Base-by-base conservation (phyloP, 2,888 invertebrate species). In the Muschampia plurimacula region DNA sequence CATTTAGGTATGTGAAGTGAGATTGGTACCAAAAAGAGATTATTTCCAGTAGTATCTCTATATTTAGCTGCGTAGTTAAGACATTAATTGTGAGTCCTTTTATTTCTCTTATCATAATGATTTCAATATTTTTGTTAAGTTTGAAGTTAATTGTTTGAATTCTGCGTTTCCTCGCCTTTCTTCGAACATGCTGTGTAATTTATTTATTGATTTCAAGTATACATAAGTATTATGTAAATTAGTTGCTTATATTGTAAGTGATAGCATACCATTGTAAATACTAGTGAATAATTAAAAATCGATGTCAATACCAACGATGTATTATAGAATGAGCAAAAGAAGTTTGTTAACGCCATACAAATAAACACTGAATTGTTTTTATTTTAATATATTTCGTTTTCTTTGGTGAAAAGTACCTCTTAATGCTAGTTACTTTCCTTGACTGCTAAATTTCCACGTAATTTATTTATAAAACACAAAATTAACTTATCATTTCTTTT, bases 1-100 rank as follows among this genome's bases (percentile, higher is more conserved):
- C 88, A 84, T 87, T 85, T 55, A 55, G 55, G 55, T 87, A 85
- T 87, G 85, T 88, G 83, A 90, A 93, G 93, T 93, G 93, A 93
- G 93, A 93, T 90, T 88, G 87, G 87, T 92, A 93, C 93, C 93
- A 93, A 93, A 93, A 93, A 93, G 90, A 92, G 91, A 93, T 93
- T 92, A 90, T 88, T 87, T 87, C 86, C 85, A 80, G 78, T 88
- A 89, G 81, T 85, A 84, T 89, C 87, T 85, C 84, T 83, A 80
- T 84, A 81, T 84, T 82, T 88, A 91, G 88, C 82, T 82, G 46
- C 32, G 80, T 89, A 86, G 86, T 86, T 85, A 85, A 81, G 83
- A 80, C 77, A 64, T 68, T 68, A 46, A 57, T 81, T 77, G 78
- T 78, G 77, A 75, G 80, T 77, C 75, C 79, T 76, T 82, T 81